Evolutionary conservation across 2,888 invertebrate species (phyloP), one percentile per base, ranked within the genome.

Genomic region (Catocala fraxini): DNA sequence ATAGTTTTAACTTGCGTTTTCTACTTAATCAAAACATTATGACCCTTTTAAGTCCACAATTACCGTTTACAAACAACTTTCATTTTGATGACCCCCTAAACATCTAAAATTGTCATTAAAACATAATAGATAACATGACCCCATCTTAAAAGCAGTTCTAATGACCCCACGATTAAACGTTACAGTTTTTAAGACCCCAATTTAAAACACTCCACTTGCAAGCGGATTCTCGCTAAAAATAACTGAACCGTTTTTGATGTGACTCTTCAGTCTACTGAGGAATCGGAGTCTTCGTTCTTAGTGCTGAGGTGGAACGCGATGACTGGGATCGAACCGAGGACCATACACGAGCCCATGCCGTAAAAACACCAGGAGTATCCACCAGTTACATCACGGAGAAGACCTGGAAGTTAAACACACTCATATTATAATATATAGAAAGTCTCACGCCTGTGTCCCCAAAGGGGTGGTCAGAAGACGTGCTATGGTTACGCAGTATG

Each of bases 311-410:
- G 91, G 80, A 94, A 93, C 83, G 83, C 93, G 35, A 97, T 87
- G 48, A 96, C 91, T 3, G 97, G 96, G 55, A 96, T 89, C 59
- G 96, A 95, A 63, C 97, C 97, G 41, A 96, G 88, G 0, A 96
- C 95, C 97, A 97, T 97, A 75, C 96, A 96, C 1, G 96, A 96
- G 0, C 97, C 97, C 97, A 97, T 97, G 70, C 96, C 96, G 83
- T 96, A 95, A 89, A 97, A 97, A 79, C 96, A 96, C 83, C 96
- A 95, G 4, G 95, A 95, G 83, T 97, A 97, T 54, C 96, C 96
- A 12, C 96, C 97, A 0, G 96, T 96, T 1, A 96, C 93, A 81
- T 97, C 97, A 0, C 96, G 93, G 9, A 97, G 81, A 13, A 95
- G 92, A 33, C 96, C 96, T 96, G 88, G 0, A 88, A 88, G 5